Percentiles rank a stretch among this genome's conserved stretches.
Conservation (phyloP, 1,140 invertebrate genomes). For the Hylyphantes graminicola region DNA sequence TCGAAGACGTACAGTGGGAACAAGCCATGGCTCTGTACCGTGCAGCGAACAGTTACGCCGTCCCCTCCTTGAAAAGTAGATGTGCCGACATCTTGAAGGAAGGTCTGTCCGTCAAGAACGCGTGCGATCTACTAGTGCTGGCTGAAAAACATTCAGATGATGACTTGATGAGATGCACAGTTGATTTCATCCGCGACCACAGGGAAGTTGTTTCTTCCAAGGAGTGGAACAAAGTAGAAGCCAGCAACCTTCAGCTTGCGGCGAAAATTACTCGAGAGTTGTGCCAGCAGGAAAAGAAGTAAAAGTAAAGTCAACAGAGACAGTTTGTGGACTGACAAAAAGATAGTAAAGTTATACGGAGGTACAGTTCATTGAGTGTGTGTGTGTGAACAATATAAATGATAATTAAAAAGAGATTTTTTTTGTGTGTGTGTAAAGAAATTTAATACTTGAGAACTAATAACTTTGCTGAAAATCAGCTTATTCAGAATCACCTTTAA, state of each 20-base stretch:
- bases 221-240: background rate
- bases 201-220: background rate
- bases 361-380: too few relatives aligned
- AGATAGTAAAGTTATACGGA: too few relatives aligned
- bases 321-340: too few relatives aligned
- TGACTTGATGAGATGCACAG: background rate
- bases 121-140: background rate
- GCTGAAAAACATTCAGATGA: background rate
- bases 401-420: too few relatives aligned
- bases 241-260: background rate
- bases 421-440: too few relatives aligned
- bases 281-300: too few relatives aligned
- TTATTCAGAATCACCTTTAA: too few relatives aligned
- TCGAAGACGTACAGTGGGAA: background rate
- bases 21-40: background rate
- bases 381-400: too few relatives aligned
- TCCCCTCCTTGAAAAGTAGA: background rate
- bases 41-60: background rate
- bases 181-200: background rate
- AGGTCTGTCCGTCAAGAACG: background rate
- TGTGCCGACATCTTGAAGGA: background rate
- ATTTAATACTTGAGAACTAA: too few relatives aligned
- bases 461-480: too few relatives aligned
- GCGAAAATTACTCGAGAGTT: too few relatives aligned
- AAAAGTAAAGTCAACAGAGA: too few relatives aligned